These are phyloP conservation scores for Orthosia cruda DNA, from an alignment of 2,888 invertebrate species.

Conservation along the genomic window DNA sequence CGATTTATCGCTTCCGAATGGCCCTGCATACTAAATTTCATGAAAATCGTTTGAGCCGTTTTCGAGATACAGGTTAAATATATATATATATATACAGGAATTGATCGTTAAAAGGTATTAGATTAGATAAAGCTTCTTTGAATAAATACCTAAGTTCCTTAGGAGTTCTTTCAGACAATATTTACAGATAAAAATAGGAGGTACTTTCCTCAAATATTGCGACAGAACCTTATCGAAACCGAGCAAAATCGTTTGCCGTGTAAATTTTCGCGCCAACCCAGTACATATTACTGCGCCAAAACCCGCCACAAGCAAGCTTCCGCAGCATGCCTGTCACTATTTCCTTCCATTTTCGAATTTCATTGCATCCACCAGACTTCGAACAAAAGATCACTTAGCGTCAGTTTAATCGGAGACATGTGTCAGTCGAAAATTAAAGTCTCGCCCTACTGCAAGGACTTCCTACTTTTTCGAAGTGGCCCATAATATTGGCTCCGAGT, in stretches of 20 bases:
- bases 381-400: constrained; percentile 46
- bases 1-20: no score
- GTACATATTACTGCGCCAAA: constrained; percentile 32
- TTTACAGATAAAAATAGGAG: not conserved
- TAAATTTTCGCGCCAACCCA: constrained; percentile 18
- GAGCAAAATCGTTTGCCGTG: not conserved
- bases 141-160: not conserved
- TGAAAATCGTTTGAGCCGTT: no score
- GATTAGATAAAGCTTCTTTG: not conserved
- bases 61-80: no score
- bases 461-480: no score
- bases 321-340: constrained; percentile 4
- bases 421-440: constrained; percentile 15
- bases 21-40: no score
- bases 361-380: constrained; percentile 18
- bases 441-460: no score
- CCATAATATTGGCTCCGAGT: no score
- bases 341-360: constrained; percentile 29
- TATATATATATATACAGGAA: no score
- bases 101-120: no score
- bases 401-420: constrained; percentile 29
- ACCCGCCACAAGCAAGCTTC: constrained; percentile 2
- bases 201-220: not conserved
- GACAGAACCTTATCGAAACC: not conserved
- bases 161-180: no score